Conservation (phyloP, 2,888 invertebrate species). For the Cerceris ruficornis region DNA sequence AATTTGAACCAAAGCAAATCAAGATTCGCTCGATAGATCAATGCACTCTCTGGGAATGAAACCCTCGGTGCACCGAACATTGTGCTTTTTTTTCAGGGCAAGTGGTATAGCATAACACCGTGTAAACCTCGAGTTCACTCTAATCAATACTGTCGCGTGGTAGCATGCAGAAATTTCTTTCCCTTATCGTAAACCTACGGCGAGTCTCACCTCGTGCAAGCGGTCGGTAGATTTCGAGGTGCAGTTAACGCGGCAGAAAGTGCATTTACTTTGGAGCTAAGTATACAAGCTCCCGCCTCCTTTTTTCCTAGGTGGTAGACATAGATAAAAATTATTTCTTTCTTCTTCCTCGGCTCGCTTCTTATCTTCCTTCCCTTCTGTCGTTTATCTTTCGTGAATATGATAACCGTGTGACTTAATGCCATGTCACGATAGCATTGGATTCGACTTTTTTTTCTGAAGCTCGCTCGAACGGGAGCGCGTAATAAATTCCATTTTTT, state of each 20-base stretch:
- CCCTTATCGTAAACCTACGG: constrained; percentile 31
- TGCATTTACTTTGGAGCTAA: constrained; percentile 42
- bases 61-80: neutral
- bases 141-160: constrained; percentile 65
- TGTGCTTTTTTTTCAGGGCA: neutral
- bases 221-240: constrained; percentile 3
- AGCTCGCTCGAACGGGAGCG: neutral
- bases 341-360: constrained; percentile 1
- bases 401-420: constrained; percentile 40
- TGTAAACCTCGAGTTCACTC: constrained; percentile 50
- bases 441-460: neutral
- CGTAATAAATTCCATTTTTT: neutral
- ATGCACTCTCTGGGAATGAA: neutral
- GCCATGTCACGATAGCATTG: constrained; percentile 12
- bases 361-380: constrained; percentile 31
- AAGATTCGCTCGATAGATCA: no score
- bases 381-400: constrained; percentile 35
- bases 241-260: constrained; percentile 8
- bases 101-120: neutral
- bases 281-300: constrained; percentile 2
- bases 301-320: constrained; percentile 18
- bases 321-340: constrained; percentile 42
- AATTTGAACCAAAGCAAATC: no score
- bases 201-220: constrained; percentile 1
- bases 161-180: constrained; percentile 55